Conservation (phyloP, 2,113 vertebrate genomes). For the Megalops atlanticus region DNA sequence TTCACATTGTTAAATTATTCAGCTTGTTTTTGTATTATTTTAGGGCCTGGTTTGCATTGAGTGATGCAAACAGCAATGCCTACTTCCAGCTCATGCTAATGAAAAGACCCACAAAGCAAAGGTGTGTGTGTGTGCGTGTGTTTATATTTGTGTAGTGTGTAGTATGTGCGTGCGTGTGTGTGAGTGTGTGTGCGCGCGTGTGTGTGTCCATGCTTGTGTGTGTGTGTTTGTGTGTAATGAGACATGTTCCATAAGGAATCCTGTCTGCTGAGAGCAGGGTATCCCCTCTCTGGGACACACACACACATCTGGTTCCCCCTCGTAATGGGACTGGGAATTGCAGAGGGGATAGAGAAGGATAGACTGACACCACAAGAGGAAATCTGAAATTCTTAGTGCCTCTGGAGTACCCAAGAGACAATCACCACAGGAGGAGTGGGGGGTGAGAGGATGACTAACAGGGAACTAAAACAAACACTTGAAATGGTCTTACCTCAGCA, state of each 20-base stretch:
- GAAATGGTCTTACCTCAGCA: background rate
- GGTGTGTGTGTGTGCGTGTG: background rate
- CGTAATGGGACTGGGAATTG: constrained; percentile 4
- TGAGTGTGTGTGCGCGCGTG: background rate
- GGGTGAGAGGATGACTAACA: background rate
- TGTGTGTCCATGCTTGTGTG: background rate
- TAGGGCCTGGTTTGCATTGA: constrained; percentile 11
- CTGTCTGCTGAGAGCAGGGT: background rate
- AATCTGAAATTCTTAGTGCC: background rate
- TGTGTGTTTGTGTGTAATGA: background rate
- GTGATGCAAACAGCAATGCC: background rate
- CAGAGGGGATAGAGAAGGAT: background rate
- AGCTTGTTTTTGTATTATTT: constrained; percentile 7
- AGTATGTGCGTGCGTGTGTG: background rate
- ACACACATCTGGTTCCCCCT: background rate
- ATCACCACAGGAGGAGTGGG: background rate
- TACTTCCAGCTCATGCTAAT: background rate
- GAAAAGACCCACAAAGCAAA: background rate
- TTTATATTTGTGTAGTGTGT: background rate
- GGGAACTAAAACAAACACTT: background rate
- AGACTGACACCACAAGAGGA: background rate
- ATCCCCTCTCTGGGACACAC: background rate
- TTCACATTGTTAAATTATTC: constrained; percentile 7
- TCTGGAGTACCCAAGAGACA: background rate
- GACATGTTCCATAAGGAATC: constrained; percentile 1